Evolutionary conservation across 2,113 vertebrate genomes (phyloP), one percentile per base, ranked within the genome.

Genomic region (Anas platyrhynchos): DNA sequence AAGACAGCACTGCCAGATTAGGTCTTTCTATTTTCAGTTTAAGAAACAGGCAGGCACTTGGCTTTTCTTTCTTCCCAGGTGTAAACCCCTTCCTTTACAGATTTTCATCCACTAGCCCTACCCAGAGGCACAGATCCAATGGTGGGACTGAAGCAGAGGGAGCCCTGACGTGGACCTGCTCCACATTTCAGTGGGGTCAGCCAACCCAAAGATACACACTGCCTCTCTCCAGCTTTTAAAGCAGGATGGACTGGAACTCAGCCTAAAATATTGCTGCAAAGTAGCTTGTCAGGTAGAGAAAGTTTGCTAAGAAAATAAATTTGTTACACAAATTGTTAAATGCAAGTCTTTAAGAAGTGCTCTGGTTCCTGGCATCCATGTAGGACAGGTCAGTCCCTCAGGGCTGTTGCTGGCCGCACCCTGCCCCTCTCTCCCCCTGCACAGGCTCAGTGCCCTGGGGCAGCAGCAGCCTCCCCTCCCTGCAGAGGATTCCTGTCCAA

Each of bases 391-490:
- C 16, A 8, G 5, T 44, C 29, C 31, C n/a, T 72, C 31, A 3
- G 3, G 3, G 9, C n/a, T 44, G 54, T n/a, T 86, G 27, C 54
- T 23, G 68, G 48, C n/a, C 8, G 58, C 50, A 21, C 15, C 32
- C 13, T 77, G 34, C 22, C 44, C 43, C 32, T 43, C n/a, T 52
- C 18, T 46, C 25, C 71, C 38, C 13, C 54, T 52, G 48, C 58
- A 44, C 27, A 7, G 48, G 43, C 21, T 65, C 43, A 25, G 26
- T 46, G 61, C 59, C 44, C 34, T 77, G 0, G 0, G 14, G 34
- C 69, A 88, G 44, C 56, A 56, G 12, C n/a, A 32, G 11, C 9
- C 23, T 63, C 31, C 26, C 9, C 8, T 83, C 36, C 23, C 25
- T 36, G 25, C 17, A 52, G 16, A 26, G 17, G 32, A 52, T 52